phyloP scores from a whole-genome alignment of 2,888 invertebrate genomes.

The Meandrusa payeni region DNA sequence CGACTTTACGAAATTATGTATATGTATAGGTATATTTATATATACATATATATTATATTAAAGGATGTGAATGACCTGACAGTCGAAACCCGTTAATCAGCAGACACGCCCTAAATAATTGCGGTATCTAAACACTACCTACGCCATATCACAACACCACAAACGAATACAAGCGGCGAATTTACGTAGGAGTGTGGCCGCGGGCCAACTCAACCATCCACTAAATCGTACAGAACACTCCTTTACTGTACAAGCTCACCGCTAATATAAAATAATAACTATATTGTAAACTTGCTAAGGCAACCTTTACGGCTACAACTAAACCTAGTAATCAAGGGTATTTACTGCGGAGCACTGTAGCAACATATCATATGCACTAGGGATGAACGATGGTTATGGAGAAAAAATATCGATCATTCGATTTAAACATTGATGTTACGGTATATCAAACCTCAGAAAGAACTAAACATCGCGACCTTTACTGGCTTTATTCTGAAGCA shows the following conservation, averaged over 20 bases:
- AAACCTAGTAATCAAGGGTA: constrained; percentile 16
- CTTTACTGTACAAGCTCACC: constrained; percentile 2
- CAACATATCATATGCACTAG: too few species aligned
- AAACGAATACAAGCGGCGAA: constrained; percentile 6
- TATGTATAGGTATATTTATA: too few species aligned
- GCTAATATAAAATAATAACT: constrained; percentile 14
- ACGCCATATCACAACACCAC: constrained; percentile 13
- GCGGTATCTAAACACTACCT: constrained; percentile 18
- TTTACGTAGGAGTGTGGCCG: constrained; percentile 5
- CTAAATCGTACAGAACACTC: not conserved
- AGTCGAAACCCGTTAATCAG: constrained; percentile 15
- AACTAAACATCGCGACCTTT: too few species aligned
- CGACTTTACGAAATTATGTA: too few species aligned
- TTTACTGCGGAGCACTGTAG: constrained; percentile 1
- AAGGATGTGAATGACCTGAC: constrained; percentile 11
- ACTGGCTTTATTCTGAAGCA: too few species aligned
- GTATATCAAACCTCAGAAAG: too few species aligned
- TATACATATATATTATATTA: constrained; percentile 1
- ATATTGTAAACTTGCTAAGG: constrained; percentile 6
- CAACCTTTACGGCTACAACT: constrained; percentile 10
- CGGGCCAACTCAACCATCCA: not conserved
- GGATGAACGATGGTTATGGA: too few species aligned
- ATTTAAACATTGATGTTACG: too few species aligned
- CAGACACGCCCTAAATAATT: constrained; percentile 19
- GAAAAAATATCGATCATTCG: too few species aligned